phyloP scores from a whole-genome alignment of 2,113 vertebrate species.

The Balaeniceps rex region DNA sequence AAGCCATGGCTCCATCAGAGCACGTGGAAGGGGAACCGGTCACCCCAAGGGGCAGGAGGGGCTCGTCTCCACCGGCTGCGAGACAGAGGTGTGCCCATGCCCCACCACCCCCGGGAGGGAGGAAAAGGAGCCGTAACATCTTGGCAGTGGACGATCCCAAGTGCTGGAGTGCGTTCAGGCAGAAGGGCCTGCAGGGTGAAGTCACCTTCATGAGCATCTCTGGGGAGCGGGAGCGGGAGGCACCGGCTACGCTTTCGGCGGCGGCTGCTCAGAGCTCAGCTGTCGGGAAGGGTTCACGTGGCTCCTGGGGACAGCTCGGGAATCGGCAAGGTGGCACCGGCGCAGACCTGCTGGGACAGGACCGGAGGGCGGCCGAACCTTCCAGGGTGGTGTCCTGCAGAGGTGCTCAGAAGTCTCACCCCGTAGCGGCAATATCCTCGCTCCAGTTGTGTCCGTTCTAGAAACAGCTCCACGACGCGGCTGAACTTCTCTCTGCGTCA shows the following conservation, averaged over 20 bases:
- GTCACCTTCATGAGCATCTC: background rate
- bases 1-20: accelerated
- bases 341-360: background rate
- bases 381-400: background rate
- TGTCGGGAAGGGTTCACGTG: accelerated
- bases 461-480: background rate
- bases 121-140: accelerated
- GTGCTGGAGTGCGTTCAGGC: background rate
- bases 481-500: background rate
- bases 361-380: background rate
- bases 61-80: background rate
- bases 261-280: background rate
- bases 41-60: background rate
- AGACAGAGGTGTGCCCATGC: background rate
- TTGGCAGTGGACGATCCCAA: background rate
- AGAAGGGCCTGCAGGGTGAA: background rate
- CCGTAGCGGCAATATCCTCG: background rate
- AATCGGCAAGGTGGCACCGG: background rate
- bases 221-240: background rate
- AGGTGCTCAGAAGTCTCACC: background rate
- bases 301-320: background rate
- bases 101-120: background rate
- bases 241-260: accelerated
- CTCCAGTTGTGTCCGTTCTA: background rate
- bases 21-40: accelerated